phyloP scores from a whole-genome alignment of 2,888 invertebrate species.

The Charanyca ferruginea region DNA sequence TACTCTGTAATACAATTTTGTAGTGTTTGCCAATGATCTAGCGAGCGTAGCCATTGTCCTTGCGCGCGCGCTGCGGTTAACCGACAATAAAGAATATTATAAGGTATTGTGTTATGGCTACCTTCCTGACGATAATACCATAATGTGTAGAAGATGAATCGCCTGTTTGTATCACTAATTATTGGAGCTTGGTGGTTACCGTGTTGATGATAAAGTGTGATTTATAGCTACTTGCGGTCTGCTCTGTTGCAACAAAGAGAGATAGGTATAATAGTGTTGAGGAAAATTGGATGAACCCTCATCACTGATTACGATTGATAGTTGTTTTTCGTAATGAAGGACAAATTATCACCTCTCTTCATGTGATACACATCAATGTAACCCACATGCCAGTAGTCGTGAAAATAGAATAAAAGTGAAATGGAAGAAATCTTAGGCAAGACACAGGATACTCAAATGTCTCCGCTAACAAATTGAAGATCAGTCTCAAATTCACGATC shows the following conservation, averaged over 20 bases:
- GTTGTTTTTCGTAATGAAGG: background rate
- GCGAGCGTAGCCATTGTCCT: conserved; percentile 49
- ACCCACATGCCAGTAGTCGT: background rate
- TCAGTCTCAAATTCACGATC: conserved; percentile 19
- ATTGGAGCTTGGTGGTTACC: conserved; percentile 31
- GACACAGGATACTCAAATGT: background rate
- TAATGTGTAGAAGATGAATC: conserved; percentile 48
- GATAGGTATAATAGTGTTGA: background rate
- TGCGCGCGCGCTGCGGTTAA: conserved; percentile 64
- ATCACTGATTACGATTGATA: conserved; percentile 12
- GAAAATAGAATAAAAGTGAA: background rate
- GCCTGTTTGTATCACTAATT: conserved; percentile 47
- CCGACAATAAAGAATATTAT: conserved; percentile 49
- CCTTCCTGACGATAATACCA: conserved; percentile 35
- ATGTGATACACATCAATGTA: background rate
- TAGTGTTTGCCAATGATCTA: conserved; percentile 42
- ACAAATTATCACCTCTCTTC: background rate
- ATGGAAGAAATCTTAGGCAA: background rate
- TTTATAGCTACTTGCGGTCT: conserved; percentile 30
- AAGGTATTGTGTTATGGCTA: conserved; percentile 53
- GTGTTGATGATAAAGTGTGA: conserved; percentile 20
- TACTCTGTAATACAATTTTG: conserved; percentile 10
- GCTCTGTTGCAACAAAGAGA: background rate
- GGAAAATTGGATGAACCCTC: conserved; percentile 6
- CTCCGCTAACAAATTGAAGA: conserved; percentile 11